Evolutionary conservation across 2,113 vertebrate genomes (phyloP).

Genomic region (Pomatostomus ruficeps): DNA sequence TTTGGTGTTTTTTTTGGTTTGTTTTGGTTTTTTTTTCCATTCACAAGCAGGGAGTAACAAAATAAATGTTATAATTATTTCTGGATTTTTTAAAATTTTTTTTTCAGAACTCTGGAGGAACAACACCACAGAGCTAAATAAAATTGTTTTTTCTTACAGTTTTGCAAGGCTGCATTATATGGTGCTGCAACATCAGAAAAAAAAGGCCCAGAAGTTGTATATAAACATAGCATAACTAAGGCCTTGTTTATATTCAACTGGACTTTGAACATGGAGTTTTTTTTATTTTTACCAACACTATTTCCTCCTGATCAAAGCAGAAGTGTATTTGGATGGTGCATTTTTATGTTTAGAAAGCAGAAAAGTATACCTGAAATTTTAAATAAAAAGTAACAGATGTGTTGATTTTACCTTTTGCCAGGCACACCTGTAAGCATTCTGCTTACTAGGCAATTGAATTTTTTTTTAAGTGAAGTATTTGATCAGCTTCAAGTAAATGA

Average conservation of each 20-base stretch:
- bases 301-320: not conserved
- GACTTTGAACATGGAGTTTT: fast-evolving
- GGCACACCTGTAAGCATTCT: not conserved
- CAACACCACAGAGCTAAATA: not conserved
- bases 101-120: not conserved
- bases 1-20: not conserved
- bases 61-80: not conserved
- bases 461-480: not conserved
- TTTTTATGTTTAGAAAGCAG: not conserved
- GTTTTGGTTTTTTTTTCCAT: not conserved
- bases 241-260: not conserved
- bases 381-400: not conserved
- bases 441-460: not conserved
- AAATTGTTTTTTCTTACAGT: not conserved
- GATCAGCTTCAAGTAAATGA: not conserved
- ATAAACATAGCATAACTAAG: not conserved
- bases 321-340: not conserved
- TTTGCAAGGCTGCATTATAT: not conserved
- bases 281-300: not conserved
- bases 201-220: not conserved
- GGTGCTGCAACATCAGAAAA: not conserved
- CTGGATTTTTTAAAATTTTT: not conserved
- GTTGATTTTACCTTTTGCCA: not conserved
- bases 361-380: not conserved
- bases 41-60: not conserved